Percentiles rank a stretch among this genome's conserved stretches.
Evolutionary conservation across 1,140 invertebrate species (phyloP).

Genomic region (Aphidius ervi): DNA sequence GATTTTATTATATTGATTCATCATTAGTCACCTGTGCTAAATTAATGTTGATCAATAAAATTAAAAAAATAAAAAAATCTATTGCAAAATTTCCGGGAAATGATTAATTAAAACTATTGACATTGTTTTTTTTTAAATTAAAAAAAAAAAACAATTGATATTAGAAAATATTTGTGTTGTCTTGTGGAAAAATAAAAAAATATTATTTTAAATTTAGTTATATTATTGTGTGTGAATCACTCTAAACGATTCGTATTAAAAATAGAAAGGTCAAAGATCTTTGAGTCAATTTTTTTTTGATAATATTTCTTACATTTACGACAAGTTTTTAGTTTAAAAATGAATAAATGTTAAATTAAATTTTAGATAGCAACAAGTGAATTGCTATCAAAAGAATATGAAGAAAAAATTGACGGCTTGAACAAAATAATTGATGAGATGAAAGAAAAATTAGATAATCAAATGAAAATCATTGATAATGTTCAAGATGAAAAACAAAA

Average conservation of each 20-base stretch:
- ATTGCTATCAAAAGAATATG: constrained; percentile 27
- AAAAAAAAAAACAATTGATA: too few relatives aligned
- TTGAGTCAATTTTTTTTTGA: neutral
- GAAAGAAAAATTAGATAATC: constrained; percentile 34
- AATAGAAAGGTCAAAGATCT: constrained; percentile 29
- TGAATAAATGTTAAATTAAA: neutral
- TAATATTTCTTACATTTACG: neutral
- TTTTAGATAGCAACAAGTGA: constrained; percentile 35
- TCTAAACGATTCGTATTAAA: neutral
- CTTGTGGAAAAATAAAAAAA: too few relatives aligned
- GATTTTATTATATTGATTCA: neutral
- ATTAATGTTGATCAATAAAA: neutral
- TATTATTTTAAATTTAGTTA: too few relatives aligned
- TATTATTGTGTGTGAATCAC: too few relatives aligned
- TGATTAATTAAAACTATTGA: neutral
- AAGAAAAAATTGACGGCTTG: constrained; percentile 27
- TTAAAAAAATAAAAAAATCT: neutral
- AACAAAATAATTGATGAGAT: constrained; percentile 35
- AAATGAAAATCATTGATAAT: constrained; percentile 35
- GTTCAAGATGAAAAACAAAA: constrained; percentile 40
- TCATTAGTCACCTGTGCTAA: neutral
- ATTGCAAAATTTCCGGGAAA: too few relatives aligned
- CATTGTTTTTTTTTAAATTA: neutral
- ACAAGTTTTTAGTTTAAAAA: neutral
- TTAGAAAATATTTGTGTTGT: too few relatives aligned